Conservation (phyloP, 2,888 invertebrate species). For the Leptura quadrifasciata region DNA sequence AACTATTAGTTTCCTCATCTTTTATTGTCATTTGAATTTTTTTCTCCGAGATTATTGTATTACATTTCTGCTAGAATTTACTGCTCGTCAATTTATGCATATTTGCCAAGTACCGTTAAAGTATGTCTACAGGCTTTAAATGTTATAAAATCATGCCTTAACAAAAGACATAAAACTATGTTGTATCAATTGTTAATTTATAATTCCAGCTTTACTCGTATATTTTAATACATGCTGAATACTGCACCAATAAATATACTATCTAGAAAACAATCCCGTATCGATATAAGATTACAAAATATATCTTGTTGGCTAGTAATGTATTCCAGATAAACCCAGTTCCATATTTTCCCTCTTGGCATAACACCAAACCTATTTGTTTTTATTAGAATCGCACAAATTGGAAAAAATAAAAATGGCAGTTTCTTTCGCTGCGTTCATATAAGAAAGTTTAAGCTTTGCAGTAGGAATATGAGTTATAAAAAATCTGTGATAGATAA, state of each 20-base stretch:
- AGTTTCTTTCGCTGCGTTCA: slow-evolving; percentile 5
- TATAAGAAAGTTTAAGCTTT: slow-evolving; percentile 1
- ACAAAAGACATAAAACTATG: no score
- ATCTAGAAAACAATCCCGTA: slow-evolving; percentile 27
- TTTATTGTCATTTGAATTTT: no score
- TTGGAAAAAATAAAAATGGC: slow-evolving; percentile 39
- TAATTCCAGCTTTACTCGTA: background rate
- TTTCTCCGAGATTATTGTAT: no score
- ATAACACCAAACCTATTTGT: slow-evolving; percentile 45
- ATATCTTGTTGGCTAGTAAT: slow-evolving; percentile 32
- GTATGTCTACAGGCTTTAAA: no score
- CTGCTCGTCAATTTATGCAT: no score
- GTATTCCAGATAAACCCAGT: slow-evolving; percentile 28
- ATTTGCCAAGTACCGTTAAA: no score
- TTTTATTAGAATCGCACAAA: slow-evolving; percentile 44
- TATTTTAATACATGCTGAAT: slow-evolving; percentile 13
- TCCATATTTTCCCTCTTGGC: slow-evolving; percentile 36
- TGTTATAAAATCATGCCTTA: no score
- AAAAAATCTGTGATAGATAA: slow-evolving; percentile 37
- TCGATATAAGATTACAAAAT: slow-evolving; percentile 34
- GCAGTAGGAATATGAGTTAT: slow-evolving; percentile 36
- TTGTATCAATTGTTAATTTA: no score
- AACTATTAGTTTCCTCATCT: no score
- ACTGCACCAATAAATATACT: slow-evolving; percentile 27
- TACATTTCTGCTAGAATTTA: no score